Evolutionary conservation across 2,888 invertebrate species (phyloP), one percentile per base, ranked within the genome.

Genomic region (Drosophila eohydei): DNA sequence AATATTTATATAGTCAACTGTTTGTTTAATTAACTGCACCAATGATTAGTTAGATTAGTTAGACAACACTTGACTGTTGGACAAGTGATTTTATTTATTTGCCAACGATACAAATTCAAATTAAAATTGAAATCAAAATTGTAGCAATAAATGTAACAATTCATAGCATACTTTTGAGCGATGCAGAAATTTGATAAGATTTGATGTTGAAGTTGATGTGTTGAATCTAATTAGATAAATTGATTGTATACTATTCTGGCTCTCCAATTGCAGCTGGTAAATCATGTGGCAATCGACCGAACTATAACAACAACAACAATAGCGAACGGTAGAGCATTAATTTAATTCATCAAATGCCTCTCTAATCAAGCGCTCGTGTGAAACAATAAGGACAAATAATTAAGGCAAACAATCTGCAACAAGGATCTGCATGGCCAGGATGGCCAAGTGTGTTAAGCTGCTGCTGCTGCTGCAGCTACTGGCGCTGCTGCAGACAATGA

Each of bases 321-420:
- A 60, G 44, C 8, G 3, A 26, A 52, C 14, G 14, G 52, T n/a
- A 56, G 60, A 51, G 64, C 64, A 77, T 70, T 71, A 78, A 70
- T 71, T 66, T 70, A 69, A 81, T 78, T 44, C 81, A 80, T 82
- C 80, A 74, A 74, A 81, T 81, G 77, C 83, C 64, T 80, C 77
- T 77, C 77, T 77, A 81, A 81, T 81, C 83, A 81, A 77, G 80
- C 73, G 36, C 71, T 36, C 52, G 44, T 63, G 38, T 64, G 32
- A 48, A 68, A 65, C 81, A 75, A 78, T 67, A 71, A 78, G 69
- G 57, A 62, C 71, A 81, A 78, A 83, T 73, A 80, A 81, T 74
- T 75, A 77, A 68, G 55, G 51, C 59, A 62, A 65, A 71, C 60
- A 65, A 60, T 38, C 8, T 34, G 44, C 28, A 43, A 43, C 16